Conservation (phyloP, 2,888 invertebrate genomes). For the Heliconius cydno region DNA sequence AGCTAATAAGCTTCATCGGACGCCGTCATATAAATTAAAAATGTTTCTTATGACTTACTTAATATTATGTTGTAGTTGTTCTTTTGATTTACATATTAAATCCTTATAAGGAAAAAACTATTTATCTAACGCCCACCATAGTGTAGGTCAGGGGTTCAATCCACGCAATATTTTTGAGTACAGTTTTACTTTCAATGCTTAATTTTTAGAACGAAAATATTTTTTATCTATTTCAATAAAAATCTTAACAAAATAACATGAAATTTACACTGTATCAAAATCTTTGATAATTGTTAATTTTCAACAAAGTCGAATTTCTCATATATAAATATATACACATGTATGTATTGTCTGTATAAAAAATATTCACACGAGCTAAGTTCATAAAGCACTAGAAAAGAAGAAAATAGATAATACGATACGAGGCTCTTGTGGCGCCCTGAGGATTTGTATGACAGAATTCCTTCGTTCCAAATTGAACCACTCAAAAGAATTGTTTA, state of each 20-base stretch:
- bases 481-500: neutral
- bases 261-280: no score
- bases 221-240: no score
- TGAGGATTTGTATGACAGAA: neutral
- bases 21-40: slow-evolving; percentile 29
- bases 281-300: no score
- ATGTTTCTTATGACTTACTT: slow-evolving; percentile 25
- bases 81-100: slow-evolving; percentile 16
- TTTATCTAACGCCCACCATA: neutral
- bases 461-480: neutral
- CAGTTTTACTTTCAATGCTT: neutral
- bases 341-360: no score
- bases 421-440: neutral
- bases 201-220: no score
- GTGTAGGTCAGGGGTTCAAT: neutral
- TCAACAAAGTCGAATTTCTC: no score
- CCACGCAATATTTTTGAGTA: neutral
- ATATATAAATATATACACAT: no score
- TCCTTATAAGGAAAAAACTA: neutral
- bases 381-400: neutral
- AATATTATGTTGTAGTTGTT: slow-evolving; percentile 4
- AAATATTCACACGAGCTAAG: neutral
- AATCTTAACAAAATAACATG: no score
- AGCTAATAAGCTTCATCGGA: slow-evolving; percentile 30
- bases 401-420: neutral